Percentiles rank a stretch among this genome's conserved stretches.
phyloP scores from a whole-genome alignment of 64 coral and sea anemone genomes.

The Porites australiensis region DNA sequence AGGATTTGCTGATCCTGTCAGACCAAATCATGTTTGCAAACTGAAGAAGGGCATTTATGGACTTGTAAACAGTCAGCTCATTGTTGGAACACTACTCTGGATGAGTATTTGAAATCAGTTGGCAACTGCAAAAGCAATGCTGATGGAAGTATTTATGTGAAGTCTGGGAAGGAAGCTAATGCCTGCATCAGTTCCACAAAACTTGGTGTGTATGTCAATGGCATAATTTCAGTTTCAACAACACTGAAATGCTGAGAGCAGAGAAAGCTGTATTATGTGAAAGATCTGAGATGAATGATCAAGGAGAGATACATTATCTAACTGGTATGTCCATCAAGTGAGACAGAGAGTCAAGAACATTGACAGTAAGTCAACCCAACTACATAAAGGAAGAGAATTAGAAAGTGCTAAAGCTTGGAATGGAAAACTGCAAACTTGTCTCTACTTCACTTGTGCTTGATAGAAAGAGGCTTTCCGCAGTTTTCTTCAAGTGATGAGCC shows the following conservation, averaged over 20 bases:
- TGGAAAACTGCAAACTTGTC: neutral
- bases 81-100: too few species aligned
- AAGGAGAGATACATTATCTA: constrained; percentile 31
- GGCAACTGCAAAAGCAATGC: constrained; percentile 55
- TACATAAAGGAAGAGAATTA: too few species aligned
- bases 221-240: constrained; percentile 53
- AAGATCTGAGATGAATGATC: constrained; percentile 52
- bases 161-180: neutral
- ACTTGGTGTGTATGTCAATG: constrained; percentile 44
- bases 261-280: constrained; percentile 59
- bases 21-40: too few species aligned
- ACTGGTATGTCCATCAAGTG: constrained; percentile 62
- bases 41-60: too few species aligned
- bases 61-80: too few species aligned
- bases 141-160: constrained; percentile 57
- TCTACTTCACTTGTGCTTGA: neutral
- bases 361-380: too few species aligned
- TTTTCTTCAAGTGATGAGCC: too few species aligned
- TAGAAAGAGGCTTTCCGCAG: too few species aligned
- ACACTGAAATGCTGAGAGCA: constrained; percentile 18
- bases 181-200: constrained; percentile 55
- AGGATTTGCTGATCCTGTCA: too few species aligned
- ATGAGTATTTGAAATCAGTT: constrained; percentile 10
- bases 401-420: too few species aligned
- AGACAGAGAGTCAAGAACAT: constrained; percentile 24